Evolutionary conservation across 1,140 invertebrate species (phyloP).

Genomic region (Aphaenogaster floridana): DNA sequence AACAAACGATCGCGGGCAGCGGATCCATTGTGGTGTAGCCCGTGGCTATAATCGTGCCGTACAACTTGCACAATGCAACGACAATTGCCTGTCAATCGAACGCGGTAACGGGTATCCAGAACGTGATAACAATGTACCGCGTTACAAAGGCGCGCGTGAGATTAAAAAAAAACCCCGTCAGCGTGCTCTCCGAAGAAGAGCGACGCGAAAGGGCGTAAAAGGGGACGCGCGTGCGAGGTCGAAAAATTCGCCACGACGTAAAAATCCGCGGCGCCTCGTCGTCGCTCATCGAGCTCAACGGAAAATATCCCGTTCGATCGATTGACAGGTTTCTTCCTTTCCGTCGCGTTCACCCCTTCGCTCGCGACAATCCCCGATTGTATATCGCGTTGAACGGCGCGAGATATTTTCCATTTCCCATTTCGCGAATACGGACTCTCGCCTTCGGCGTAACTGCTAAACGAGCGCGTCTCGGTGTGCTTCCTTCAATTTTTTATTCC

Average conservation of each 20-base stretch:
- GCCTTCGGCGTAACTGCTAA: not conserved
- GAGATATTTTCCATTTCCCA: constrained; percentile 14
- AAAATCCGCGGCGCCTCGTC: constrained; percentile 10
- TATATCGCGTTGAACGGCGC: not conserved
- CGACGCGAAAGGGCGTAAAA: not conserved
- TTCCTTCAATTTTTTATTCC: constrained; percentile 34
- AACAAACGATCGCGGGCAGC: constrained; percentile 20
- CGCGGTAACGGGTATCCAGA: not conserved
- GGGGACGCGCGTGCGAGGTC: not conserved
- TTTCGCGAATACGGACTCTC: constrained; percentile 15
- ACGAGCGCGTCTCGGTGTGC: not conserved
- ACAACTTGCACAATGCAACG: constrained; percentile 23
- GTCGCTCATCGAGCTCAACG: constrained; percentile 4
- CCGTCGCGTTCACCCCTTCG: constrained; percentile 8
- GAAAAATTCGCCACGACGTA: constrained; percentile 12
- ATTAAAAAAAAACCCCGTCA: constrained; percentile 34
- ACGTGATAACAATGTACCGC: constrained; percentile 31
- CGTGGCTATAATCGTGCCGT: constrained; percentile 36
- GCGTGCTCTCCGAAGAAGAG: not conserved
- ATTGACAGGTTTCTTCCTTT: constrained; percentile 2
- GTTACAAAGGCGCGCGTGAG: constrained; percentile 26
- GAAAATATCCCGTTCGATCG: constrained; percentile 29
- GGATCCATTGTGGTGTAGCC: constrained; percentile 6
- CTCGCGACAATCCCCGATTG: not conserved
- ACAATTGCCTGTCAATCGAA: constrained; percentile 55